Evolutionary conservation across 1,140 invertebrate genomes (phyloP).

Genomic region (Drosophila watanabei): DNA sequence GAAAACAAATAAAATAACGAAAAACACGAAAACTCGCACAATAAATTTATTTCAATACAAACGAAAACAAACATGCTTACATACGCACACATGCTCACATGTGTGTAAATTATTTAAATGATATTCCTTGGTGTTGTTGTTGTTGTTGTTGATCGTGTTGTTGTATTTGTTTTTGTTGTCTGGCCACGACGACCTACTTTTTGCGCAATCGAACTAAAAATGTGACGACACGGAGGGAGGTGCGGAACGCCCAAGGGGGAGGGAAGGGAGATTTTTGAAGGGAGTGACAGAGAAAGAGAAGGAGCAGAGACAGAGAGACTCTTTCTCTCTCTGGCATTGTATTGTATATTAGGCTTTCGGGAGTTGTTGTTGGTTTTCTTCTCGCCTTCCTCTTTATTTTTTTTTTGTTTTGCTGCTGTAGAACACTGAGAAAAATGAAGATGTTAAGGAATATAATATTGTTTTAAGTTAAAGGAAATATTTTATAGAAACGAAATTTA

Average conservation of each 20-base stretch:
- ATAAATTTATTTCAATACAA: constrained; percentile 74
- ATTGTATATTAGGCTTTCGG: constrained; percentile 11
- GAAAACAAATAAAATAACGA: constrained; percentile 9
- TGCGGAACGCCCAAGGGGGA: constrained; percentile 8
- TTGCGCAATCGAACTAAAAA: constrained; percentile 80
- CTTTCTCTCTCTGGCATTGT: too few relatives aligned
- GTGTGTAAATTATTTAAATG: constrained; percentile 77
- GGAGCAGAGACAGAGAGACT: not conserved
- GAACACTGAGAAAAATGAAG: not conserved
- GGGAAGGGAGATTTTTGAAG: constrained; percentile 21
- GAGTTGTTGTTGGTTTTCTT: constrained; percentile 37
- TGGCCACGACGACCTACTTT: constrained; percentile 79
- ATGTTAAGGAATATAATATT: not conserved
- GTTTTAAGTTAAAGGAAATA: too few relatives aligned
- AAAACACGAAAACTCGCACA: constrained; percentile 38
- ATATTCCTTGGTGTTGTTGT: constrained; percentile 69
- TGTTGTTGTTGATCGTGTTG: constrained; percentile 36
- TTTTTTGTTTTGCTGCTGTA: constrained; percentile 19
- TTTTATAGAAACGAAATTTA: not conserved
- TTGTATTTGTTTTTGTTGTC: constrained; percentile 52
- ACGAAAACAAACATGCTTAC: constrained; percentile 51
- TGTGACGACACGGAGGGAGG: constrained; percentile 54
- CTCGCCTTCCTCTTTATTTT: constrained; percentile 19
- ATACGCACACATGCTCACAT: constrained; percentile 1
- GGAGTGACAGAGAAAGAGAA: constrained; percentile 4